A percentile compares a stretch with the other conserved stretches of the same genome.
These are phyloP conservation scores for Reticulitermes lucifugus DNA, from an alignment of 2,888 invertebrate genomes.

Conservation along the genomic window DNA sequence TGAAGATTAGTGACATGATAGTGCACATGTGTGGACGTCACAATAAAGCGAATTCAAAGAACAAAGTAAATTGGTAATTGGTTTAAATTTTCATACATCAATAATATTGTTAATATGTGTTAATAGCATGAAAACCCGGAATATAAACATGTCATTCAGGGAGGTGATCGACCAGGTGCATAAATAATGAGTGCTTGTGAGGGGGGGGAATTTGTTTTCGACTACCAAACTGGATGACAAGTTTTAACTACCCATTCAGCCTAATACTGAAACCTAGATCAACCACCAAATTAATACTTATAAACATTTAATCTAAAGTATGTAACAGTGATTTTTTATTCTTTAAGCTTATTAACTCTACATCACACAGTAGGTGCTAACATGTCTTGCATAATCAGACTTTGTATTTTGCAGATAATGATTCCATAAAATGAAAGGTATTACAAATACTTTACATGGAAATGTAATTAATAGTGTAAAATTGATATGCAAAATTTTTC, in stretches of 20 bases:
- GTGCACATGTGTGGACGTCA: neutral
- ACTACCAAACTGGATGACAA: neutral
- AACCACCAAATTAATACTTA: neutral
- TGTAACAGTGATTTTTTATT: neutral
- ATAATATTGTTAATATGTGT: neutral
- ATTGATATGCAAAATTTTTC: neutral
- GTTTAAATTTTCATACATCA: neutral
- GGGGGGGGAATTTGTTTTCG: neutral
- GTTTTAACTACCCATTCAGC: neutral
- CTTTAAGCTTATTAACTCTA: neutral
- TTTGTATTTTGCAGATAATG: neutral
- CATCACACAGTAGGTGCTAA: neutral
- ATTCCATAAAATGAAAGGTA: neutral
- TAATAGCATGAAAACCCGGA: neutral
- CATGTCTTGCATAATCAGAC: neutral
- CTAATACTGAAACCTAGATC: neutral
- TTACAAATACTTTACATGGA: neutral
- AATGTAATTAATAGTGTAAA: neutral
- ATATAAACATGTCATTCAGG: neutral
- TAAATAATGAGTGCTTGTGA: too few species aligned
- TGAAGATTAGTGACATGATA: neutral
- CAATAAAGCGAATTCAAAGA: neutral
- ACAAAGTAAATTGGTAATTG: neutral
- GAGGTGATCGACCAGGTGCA: neutral
- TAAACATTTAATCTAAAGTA: neutral